Conservation (phyloP, 2,888 invertebrate genomes). For the Drosophila mettleri region DNA sequence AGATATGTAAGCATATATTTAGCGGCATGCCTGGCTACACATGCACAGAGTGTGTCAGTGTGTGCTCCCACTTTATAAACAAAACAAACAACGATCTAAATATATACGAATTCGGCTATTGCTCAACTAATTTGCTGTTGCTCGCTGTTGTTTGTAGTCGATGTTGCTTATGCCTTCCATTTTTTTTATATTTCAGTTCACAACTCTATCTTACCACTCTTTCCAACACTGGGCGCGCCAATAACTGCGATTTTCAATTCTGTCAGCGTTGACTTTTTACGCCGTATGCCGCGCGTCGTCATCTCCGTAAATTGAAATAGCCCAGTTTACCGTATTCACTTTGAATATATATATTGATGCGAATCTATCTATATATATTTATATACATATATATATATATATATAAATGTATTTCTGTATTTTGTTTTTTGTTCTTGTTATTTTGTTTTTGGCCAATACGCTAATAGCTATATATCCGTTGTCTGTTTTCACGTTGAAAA, state of each 20-base stretch:
- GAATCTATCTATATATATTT: constrained; percentile 10
- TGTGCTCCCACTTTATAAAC: constrained; percentile 76
- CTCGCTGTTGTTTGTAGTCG: constrained; percentile 38
- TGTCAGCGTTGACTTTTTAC: constrained; percentile 95
- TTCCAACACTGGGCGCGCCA: constrained; percentile 95
- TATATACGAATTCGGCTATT: constrained; percentile 75
- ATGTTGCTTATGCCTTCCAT: neutral
- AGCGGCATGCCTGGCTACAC: constrained; percentile 21
- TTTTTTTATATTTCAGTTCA: constrained; percentile 5
- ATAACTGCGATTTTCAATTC: constrained; percentile 96
- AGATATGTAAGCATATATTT: constrained; percentile 26
- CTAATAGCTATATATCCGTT: constrained; percentile 55
- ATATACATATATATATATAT: constrained; percentile 12
- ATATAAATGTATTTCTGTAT: constrained; percentile 17
- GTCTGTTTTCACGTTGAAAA: constrained; percentile 59
- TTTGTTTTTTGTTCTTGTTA: constrained; percentile 1
- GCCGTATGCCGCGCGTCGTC: constrained; percentile 92
- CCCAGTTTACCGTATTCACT: constrained; percentile 39
- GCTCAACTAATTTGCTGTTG: constrained; percentile 80
- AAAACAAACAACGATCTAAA: constrained; percentile 79
- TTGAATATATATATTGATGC: constrained; percentile 24
- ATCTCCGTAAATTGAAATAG: constrained; percentile 82
- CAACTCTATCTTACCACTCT: constrained; percentile 89
- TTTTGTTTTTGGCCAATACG: constrained; percentile 24
- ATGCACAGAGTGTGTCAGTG: constrained; percentile 31